Base-by-base conservation (phyloP, 2,888 invertebrate species). In the Dasysyrphus albostriatus region DNA sequence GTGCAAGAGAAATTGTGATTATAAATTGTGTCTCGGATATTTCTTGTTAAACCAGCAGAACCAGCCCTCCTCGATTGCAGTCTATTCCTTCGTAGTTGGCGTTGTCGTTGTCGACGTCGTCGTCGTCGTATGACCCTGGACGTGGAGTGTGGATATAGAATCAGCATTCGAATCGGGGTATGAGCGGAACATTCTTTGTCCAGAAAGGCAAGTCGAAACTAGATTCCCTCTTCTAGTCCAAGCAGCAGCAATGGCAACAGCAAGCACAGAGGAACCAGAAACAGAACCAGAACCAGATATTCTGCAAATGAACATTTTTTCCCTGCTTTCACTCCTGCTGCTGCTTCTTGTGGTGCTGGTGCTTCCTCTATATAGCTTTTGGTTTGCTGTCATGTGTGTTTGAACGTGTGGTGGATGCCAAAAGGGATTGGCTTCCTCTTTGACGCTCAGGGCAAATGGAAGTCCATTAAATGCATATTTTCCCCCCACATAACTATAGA, bases 401-500 rank as follows among this genome's bases (percentile, higher is more conserved):
- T 67, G 72, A 73, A 82, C 78, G 73, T 85, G 82, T 82, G 82
- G 82, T 81, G 74, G 74, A 75, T 87, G 83, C 83, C 87, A 83
- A 87, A 83, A 87, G 70, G 83, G 87, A 87, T 87, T 87, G 87
- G 87, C 87, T 87, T 83, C 67, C 83, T 87, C 87, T 87, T 74
- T 78, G 83, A 79, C 67, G 87, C 87, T 83, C 78, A 54, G 83
- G 87, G 87, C 83, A 87, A 87, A 87, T 87, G 87, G 87, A 87
- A 87, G 87, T 87, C 87, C 87, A 87, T 87, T 87, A 87, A 87
- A 87, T 87, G 75, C 83, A 87, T 87, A 87, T 87, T 87, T 83
- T 78, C 75, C 65, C 83, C 75, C 61, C 82, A 73, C 73, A 67
- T 65, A n/a, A 0, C 63, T 19, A n/a, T n/a, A 74, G 37, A 39